phyloP scores from a whole-genome alignment of 2,113 vertebrate species.

The Neoarius graeffei region DNA sequence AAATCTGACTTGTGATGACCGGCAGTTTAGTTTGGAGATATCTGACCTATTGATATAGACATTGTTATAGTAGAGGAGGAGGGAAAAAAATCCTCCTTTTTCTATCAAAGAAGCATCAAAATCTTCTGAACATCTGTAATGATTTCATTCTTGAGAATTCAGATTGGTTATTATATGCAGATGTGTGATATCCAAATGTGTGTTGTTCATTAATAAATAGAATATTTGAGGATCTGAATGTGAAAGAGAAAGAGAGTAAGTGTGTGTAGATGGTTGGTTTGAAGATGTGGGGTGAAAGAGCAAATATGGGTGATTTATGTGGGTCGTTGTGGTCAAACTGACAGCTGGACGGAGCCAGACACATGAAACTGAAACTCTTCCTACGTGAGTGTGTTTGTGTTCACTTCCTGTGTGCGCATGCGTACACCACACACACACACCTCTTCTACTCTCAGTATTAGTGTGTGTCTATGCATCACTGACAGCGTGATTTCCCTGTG shows the following conservation, averaged over 20 bases:
- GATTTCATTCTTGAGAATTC: neutral
- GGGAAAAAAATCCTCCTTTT: neutral
- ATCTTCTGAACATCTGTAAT: neutral
- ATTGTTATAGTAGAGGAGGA: no score
- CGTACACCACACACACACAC: slow-evolving; percentile 53
- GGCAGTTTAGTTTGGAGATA: neutral
- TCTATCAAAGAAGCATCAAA: neutral
- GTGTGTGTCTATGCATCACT: slow-evolving; percentile 61
- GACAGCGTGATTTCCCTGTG: slow-evolving; percentile 68
- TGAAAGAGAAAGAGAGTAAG: neutral
- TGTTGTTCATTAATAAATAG: neutral
- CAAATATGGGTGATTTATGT: neutral
- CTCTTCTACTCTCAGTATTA: slow-evolving; percentile 80
- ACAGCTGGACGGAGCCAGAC: slow-evolving; percentile 44
- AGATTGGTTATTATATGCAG: neutral
- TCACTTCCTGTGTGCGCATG: slow-evolving; percentile 50
- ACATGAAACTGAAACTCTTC: slow-evolving; percentile 59
- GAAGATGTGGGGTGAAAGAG: neutral
- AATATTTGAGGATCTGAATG: neutral
- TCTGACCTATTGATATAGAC: neutral
- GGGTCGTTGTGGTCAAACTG: slow-evolving; percentile 41
- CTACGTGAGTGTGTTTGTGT: no score
- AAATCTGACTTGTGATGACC: neutral
- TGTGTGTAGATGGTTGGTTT: neutral
- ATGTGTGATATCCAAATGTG: neutral